Conservation (phyloP, 2,888 invertebrate genomes). For the Polydesmus complanatus region DNA sequence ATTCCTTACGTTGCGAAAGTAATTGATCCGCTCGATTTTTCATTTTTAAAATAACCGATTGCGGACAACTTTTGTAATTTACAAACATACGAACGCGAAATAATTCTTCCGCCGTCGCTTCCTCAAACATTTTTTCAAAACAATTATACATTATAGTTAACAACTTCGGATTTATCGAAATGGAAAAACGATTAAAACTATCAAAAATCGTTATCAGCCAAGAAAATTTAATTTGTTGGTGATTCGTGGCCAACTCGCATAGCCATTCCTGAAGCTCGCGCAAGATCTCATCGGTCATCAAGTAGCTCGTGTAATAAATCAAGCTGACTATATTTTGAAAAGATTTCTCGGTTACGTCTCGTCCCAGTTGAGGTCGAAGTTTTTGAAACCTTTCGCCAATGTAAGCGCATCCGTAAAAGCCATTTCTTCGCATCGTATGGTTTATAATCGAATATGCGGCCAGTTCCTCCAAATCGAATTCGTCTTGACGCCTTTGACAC, state of each 20-base stretch:
- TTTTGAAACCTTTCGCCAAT: background rate
- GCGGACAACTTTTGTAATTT: background rate
- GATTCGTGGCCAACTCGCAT: background rate
- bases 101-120: background rate
- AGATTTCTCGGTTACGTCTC: background rate
- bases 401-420: slow-evolving; percentile 1
- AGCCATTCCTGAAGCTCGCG: background rate
- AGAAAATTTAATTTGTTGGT: no score
- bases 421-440: slow-evolving; percentile 6
- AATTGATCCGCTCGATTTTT: background rate
- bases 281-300: slow-evolving; percentile 7
- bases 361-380: background rate
- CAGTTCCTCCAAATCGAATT: slow-evolving; percentile 8
- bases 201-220: no score
- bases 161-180: background rate
- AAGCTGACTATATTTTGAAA: slow-evolving; percentile 4
- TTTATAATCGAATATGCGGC: background rate
- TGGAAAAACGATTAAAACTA: slow-evolving; percentile 1
- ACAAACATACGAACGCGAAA: background rate
- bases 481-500: slow-evolving; percentile 4
- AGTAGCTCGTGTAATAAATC: slow-evolving; percentile 2
- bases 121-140: background rate
- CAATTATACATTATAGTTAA: background rate
- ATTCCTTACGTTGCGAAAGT: background rate
- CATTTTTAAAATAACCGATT: slow-evolving; percentile 3